These are phyloP conservation scores for Sternarchorhynchus goeldii DNA, from an alignment of 2,797 vertebrate genomes.

Conservation along the genomic window DNA sequence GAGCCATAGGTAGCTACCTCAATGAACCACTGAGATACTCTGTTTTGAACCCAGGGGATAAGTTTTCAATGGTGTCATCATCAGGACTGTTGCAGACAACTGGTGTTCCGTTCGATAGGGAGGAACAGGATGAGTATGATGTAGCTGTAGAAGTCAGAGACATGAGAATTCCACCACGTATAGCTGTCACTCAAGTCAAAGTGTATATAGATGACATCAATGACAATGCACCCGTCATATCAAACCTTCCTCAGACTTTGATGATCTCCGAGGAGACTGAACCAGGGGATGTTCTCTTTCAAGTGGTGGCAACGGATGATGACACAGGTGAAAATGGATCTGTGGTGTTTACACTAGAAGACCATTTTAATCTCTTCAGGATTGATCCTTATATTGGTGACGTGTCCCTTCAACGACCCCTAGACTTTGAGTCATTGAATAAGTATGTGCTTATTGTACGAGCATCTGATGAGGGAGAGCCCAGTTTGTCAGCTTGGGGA, in stretches of 20 bases:
- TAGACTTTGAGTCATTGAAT: slow-evolving; percentile 90
- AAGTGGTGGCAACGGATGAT: slow-evolving; percentile 85
- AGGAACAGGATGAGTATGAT: slow-evolving; percentile 79
- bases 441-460: slow-evolving; percentile 86
- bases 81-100: slow-evolving; percentile 89
- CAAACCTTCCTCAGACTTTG: slow-evolving; percentile 87
- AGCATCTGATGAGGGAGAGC: slow-evolving; percentile 83
- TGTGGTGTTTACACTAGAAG: slow-evolving; percentile 83
- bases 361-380: slow-evolving; percentile 87
- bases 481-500: slow-evolving; percentile 74
- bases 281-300: slow-evolving; percentile 91
- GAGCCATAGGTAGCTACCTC: slow-evolving; percentile 77
- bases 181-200: slow-evolving; percentile 82
- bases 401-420: slow-evolving; percentile 87
- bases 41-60: slow-evolving; percentile 82
- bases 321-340: slow-evolving; percentile 86
- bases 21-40: slow-evolving; percentile 89
- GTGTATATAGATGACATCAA: slow-evolving; percentile 90
- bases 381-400: slow-evolving; percentile 91
- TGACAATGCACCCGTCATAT: slow-evolving; percentile 88
- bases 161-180: slow-evolving; percentile 78
- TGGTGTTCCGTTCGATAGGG: slow-evolving; percentile 86
- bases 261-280: slow-evolving; percentile 86
- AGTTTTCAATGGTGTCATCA: slow-evolving; percentile 80
- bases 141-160: slow-evolving; percentile 87